Evolutionary conservation across 2,113 vertebrate species (phyloP), one percentile per base, ranked within the genome.

Genomic region (Mixornis gularis): DNA sequence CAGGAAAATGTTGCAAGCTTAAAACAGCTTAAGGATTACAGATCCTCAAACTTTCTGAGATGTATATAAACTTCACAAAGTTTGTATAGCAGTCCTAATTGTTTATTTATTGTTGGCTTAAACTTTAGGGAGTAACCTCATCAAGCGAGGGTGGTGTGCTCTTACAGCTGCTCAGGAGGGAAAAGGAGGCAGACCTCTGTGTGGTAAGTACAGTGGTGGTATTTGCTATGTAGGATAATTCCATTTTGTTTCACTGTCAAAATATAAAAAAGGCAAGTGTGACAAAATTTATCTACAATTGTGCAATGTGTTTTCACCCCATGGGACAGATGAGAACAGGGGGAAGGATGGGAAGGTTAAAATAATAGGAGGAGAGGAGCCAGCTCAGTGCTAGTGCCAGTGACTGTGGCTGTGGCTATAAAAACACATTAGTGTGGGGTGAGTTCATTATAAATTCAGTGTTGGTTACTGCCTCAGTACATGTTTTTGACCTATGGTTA

Each of bases 91-190:
- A 30, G 5, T 65, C 32, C 32, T 36, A 62, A 17, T 19, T 76
- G 36, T 76, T 72, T 65, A 4, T 49, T 71, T 87, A 36, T 24
- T 65, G 34, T 65, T 89, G 27, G 3, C 44, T 72, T 69, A 38
- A 72, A 65, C 27, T 79, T 83, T 15, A 56, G 65, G 30, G 25
- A 74, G 30, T 52, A 79, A 12, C 5, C 26, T 85, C 7, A 10
- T 51, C 18, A 34, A 36, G 22, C 7, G 21, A 46, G 27, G 34
- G 7, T 0, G 0, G 7, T 38, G 16, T 24, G n/a, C 24, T 44
- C n/a, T 69, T 49, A 15, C 7, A 41, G 25, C 58, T 4, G 1
- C 58, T 76, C 25, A 3, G 10, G 6, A 44, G 9, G 15, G 12
- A 26, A n/a, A 44, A 18, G 60, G 55, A 38, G 56, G 38, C 44